Evolutionary conservation across 2,113 vertebrate species (phyloP).

Genomic region (Melanocharis versteri): DNA sequence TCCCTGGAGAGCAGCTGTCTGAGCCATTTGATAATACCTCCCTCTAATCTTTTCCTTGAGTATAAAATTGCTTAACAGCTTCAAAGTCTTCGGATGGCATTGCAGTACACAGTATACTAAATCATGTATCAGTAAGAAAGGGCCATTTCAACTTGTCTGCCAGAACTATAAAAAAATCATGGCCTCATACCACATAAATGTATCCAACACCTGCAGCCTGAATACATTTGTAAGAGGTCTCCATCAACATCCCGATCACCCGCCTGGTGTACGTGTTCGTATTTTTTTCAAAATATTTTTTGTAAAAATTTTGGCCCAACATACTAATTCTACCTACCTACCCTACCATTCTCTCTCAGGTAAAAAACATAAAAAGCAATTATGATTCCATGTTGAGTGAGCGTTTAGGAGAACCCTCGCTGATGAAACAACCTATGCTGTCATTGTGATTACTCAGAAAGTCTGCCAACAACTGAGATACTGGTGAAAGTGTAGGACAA

Average conservation of each 20-base stretch:
- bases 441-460: background rate
- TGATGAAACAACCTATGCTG: background rate
- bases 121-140: background rate
- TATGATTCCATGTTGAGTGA: background rate
- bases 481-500: background rate
- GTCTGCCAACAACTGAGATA: background rate
- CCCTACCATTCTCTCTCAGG: background rate
- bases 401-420: background rate
- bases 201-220: background rate
- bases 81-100: background rate
- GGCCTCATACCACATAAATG: background rate
- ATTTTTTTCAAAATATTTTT: background rate
- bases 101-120: background rate
- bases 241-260: rapidly evolving
- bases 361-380: background rate
- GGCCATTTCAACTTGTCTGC: background rate
- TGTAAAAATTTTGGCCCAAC: background rate
- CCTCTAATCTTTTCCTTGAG: background rate
- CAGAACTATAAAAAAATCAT: background rate
- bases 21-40: background rate
- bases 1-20: background rate
- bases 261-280: background rate
- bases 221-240: background rate
- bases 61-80: background rate
- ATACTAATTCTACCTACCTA: too few species aligned